Evolutionary conservation across 2,797 vertebrate species (phyloP).

Genomic region (Urophycis tenuis): DNA sequence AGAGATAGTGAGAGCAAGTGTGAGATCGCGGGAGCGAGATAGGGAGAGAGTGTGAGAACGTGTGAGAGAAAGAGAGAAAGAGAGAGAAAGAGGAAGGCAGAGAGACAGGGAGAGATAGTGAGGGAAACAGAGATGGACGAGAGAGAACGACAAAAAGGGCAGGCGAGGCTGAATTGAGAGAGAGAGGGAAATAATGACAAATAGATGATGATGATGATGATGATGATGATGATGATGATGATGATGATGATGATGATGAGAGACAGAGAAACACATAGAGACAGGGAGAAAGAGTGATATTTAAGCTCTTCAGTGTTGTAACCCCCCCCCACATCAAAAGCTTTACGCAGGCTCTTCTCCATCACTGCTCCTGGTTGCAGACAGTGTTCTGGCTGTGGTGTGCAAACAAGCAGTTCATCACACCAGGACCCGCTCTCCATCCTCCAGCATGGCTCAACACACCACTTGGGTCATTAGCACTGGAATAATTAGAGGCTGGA

Average conservation of each 20-base stretch:
- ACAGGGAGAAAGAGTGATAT: neutral
- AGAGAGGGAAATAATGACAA: neutral
- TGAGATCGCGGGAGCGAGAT: neutral
- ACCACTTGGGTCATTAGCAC: slow-evolving; percentile 35
- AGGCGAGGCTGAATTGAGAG: neutral
- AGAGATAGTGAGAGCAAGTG: neutral
- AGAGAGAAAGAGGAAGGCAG: neutral
- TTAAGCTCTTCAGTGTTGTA: neutral
- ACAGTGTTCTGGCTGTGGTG: slow-evolving; percentile 38
- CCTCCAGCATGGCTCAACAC: slow-evolving; percentile 36
- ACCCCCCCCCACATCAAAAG: neutral
- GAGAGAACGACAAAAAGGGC: neutral
- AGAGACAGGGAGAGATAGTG: neutral
- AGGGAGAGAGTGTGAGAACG: neutral
- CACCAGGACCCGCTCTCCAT: slow-evolving; percentile 43
- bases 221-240: too few relatives aligned
- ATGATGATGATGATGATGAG: too few relatives aligned
- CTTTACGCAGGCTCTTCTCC: neutral
- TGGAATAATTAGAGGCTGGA: slow-evolving; percentile 50
- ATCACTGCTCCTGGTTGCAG: neutral
- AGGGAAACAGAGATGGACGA: neutral
- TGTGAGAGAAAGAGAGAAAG: neutral
- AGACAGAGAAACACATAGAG: neutral
- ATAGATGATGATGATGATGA: too few relatives aligned
- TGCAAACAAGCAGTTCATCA: slow-evolving; percentile 44